These are phyloP conservation scores for Anabas testudineus DNA, from an alignment of 2,797 vertebrate genomes.

Conservation along the genomic window DNA sequence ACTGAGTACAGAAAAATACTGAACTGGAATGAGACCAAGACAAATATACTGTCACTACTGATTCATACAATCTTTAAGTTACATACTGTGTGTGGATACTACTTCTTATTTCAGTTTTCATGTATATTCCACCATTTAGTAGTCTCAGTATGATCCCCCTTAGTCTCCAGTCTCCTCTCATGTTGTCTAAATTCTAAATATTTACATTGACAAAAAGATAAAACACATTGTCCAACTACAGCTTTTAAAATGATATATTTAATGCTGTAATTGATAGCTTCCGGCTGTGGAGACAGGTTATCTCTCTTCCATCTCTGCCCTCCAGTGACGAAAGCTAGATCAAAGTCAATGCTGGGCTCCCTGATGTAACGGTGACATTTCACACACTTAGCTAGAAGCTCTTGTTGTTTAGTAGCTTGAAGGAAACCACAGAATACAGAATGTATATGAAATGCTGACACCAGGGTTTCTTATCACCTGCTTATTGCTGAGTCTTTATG, in stretches of 20 bases:
- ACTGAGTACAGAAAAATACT: background rate
- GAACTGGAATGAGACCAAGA: background rate
- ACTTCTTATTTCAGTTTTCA: background rate
- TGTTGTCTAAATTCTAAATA: background rate
- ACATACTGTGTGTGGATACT: too few species aligned
- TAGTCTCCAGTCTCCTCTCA: background rate
- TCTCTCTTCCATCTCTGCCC: conserved; percentile 13
- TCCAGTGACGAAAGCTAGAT: conserved; percentile 23
- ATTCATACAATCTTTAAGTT: background rate
- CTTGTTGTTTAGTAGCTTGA: conserved; percentile 1
- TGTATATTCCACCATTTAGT: background rate
- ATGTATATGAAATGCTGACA: background rate
- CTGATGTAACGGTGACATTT: conserved; percentile 39
- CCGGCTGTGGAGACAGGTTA: conserved; percentile 1
- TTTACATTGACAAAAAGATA: background rate
- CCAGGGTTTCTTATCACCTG: background rate
- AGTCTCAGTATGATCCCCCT: background rate
- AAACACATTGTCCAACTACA: background rate
- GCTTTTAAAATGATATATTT: conserved; percentile 1
- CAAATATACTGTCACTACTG: background rate
- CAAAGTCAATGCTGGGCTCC: conserved; percentile 20
- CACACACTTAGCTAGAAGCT: conserved; percentile 10
- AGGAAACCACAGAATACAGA: background rate
- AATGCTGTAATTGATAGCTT: conserved; percentile 1
- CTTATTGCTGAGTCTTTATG: background rate